phyloP scores from a whole-genome alignment of 2,797 vertebrate genomes.

The Philypnodon macrostomus region DNA sequence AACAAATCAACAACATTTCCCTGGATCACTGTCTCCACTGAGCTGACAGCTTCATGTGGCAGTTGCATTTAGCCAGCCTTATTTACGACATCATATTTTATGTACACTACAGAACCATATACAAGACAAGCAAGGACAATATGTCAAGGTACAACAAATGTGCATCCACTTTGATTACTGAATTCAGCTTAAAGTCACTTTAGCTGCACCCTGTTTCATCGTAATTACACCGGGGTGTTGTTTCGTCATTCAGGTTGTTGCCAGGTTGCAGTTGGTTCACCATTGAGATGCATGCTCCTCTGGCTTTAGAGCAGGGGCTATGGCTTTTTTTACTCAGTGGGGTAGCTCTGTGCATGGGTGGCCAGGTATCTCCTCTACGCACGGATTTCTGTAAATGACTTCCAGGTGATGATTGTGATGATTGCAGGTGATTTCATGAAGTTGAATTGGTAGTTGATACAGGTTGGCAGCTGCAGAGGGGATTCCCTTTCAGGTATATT shows the following conservation, averaged over 20 bases:
- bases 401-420: neutral
- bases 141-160: conserved; percentile 9
- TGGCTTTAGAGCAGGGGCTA: neutral
- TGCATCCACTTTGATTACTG: conserved; percentile 1
- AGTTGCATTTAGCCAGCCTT: conserved; percentile 4
- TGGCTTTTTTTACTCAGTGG: conserved; percentile 7
- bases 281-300: neutral
- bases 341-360: conserved; percentile 12
- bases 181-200: conserved; percentile 15
- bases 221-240: conserved; percentile 52
- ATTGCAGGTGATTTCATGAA: neutral
- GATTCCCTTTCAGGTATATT: no score
- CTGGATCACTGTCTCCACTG: conserved; percentile 1
- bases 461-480: neutral
- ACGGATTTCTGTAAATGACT: conserved; percentile 7
- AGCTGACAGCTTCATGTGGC: conserved; percentile 3
- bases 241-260: conserved; percentile 47
- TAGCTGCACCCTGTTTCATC: conserved; percentile 40
- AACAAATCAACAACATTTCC: conserved; percentile 26
- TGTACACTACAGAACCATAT: neutral
- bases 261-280: conserved; percentile 32
- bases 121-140: neutral
- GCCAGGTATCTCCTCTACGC: neutral
- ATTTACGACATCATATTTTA: neutral
- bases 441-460: neutral